Percentiles rank a stretch among this genome's conserved stretches.
These are phyloP conservation scores for Lottia scabra DNA, from an alignment of 2,888 invertebrate genomes.

Conservation along the genomic window DNA sequence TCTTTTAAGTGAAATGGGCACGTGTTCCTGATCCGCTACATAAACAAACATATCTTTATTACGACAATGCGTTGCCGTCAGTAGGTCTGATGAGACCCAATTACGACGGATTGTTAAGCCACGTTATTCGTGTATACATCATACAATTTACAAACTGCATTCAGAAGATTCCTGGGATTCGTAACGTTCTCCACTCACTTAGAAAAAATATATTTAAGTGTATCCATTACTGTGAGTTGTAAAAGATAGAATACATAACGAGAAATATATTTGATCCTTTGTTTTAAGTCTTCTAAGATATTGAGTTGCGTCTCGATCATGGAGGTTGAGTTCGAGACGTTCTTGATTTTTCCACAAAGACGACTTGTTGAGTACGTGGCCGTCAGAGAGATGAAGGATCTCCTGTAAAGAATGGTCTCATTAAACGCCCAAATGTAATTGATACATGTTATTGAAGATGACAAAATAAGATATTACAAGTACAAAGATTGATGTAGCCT, in stretches of 20 bases:
- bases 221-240: background rate
- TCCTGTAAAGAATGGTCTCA: background rate
- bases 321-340: background rate
- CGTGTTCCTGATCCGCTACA: background rate
- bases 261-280: background rate
- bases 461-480: background rate
- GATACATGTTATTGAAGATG: background rate
- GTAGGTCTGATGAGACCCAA: conserved; percentile 2
- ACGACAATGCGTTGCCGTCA: conserved; percentile 3
- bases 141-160: background rate
- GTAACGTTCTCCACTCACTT: background rate
- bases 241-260: background rate
- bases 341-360: background rate
- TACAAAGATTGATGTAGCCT: background rate
- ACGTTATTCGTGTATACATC: background rate
- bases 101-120: background rate
- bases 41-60: background rate
- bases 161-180: background rate
- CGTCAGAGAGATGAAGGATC: background rate
- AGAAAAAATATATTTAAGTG: background rate
- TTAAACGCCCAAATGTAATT: conserved; percentile 1
- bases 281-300: background rate
- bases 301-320: background rate
- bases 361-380: background rate
- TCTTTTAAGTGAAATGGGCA: conserved; percentile 3